Percentiles rank a stretch among this genome's conserved stretches.
phyloP scores from a whole-genome alignment of 2,113 vertebrate genomes.

The Solea senegalensis region DNA sequence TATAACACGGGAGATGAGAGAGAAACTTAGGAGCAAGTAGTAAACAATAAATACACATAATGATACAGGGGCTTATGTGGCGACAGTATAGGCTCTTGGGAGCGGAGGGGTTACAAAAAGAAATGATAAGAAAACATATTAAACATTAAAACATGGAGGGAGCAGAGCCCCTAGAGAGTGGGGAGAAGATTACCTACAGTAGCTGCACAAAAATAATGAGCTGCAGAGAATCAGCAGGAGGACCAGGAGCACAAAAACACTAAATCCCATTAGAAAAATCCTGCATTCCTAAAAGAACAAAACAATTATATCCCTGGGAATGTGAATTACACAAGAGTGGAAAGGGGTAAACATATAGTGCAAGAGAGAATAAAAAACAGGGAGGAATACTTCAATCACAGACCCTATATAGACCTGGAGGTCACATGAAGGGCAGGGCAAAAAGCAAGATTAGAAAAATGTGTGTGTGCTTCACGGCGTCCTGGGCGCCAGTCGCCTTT shows the following conservation, averaged over 20 bases:
- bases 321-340: conserved; percentile 2
- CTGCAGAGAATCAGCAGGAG: conserved; percentile 41
- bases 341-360: not conserved
- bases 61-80: not conserved
- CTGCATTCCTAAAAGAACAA: conserved; percentile 26
- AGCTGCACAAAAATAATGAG: conserved; percentile 60
- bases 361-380: not conserved
- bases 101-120: conserved; percentile 31
- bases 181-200: conserved; percentile 54
- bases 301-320: conserved; percentile 26
- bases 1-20: not conserved
- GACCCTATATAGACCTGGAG: conserved; percentile 38
- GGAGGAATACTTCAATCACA: conserved; percentile 4
- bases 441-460: conserved; percentile 54
- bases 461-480: conserved; percentile 50
- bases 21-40: not conserved
- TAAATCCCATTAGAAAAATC: conserved; percentile 34
- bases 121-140: conserved; percentile 32
- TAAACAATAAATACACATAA: conserved; percentile 4
- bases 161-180: conserved; percentile 33
- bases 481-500: conserved; percentile 46
- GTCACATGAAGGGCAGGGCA: conserved; percentile 60
- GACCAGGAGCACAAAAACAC: conserved; percentile 5
- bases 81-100: not conserved
- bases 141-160: conserved; percentile 36